Conservation (phyloP, 2,888 invertebrate species). For the Archaeoteleia sp. region DNA sequence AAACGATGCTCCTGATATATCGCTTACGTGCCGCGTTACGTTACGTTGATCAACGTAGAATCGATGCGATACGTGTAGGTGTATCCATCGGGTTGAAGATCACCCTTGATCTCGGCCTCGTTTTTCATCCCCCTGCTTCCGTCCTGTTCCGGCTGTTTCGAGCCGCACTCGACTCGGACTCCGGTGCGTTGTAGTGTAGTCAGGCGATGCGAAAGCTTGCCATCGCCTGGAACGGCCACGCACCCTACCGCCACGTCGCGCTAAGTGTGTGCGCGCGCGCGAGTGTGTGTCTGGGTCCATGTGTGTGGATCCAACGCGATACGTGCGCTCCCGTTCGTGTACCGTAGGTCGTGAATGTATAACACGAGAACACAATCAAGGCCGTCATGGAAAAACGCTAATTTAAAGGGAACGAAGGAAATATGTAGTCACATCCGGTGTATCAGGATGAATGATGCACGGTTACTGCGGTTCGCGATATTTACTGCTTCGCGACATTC, state of each 20-base stretch:
- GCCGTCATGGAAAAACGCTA: slow-evolving; percentile 62
- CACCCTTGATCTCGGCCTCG: slow-evolving; percentile 52
- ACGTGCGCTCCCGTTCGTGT: not conserved
- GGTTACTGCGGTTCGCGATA: slow-evolving; percentile 66
- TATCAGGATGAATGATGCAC: slow-evolving; percentile 68
- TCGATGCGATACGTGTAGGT: slow-evolving; percentile 55
- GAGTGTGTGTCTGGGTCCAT: too few species aligned
- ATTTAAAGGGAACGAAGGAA: slow-evolving; percentile 71
- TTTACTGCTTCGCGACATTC: slow-evolving; percentile 60
- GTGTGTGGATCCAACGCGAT: too few species aligned
- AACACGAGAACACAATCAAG: slow-evolving; percentile 65
- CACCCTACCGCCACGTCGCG: too few species aligned
- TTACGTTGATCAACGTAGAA: slow-evolving; percentile 65
- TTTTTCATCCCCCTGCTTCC: slow-evolving; percentile 47
- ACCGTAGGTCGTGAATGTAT: slow-evolving; percentile 37
- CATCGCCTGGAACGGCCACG: not conserved
- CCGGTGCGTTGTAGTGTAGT: slow-evolving; percentile 4
- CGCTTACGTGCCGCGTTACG: slow-evolving; percentile 65
- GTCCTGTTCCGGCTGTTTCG: slow-evolving; percentile 14
- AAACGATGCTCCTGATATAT: slow-evolving; percentile 67
- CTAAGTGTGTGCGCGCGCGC: slow-evolving; percentile 16
- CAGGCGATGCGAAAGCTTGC: slow-evolving; percentile 5
- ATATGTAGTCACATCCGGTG: slow-evolving; percentile 70
- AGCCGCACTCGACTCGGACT: slow-evolving; percentile 16
- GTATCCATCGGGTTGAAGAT: slow-evolving; percentile 46